A percentile compares a stretch with the other conserved stretches of the same genome.
phyloP scores from a whole-genome alignment of 1,140 invertebrate genomes.

The Nylanderia fulva region DNA sequence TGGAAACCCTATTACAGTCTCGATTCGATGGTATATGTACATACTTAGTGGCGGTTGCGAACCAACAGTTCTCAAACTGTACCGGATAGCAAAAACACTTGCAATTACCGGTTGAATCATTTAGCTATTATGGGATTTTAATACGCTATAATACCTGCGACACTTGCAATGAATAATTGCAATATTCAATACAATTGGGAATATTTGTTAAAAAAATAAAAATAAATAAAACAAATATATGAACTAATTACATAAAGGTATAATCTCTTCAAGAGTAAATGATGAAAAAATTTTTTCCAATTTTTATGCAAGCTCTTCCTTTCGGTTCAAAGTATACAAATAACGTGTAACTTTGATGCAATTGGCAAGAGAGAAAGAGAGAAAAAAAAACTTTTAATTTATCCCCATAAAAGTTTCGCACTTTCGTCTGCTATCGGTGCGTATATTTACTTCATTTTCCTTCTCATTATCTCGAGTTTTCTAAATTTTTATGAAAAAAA shows the following conservation, averaged over 20 bases:
- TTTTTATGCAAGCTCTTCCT: not conserved
- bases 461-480: not conserved
- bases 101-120: slow-evolving; percentile 32
- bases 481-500: not conserved
- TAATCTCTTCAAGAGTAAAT: not conserved
- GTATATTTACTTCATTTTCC: not conserved
- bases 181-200: too few species aligned
- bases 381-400: not conserved
- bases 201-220: not conserved
- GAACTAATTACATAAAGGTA: not conserved
- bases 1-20: slow-evolving; percentile 56
- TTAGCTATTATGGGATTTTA: slow-evolving; percentile 48
- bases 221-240: not conserved
- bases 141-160: slow-evolving; percentile 11
- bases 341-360: not conserved
- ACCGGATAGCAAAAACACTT: slow-evolving; percentile 11
- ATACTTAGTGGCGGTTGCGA: slow-evolving; percentile 21
- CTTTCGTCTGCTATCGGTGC: not conserved
- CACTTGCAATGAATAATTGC: not conserved
- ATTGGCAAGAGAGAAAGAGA: not conserved
- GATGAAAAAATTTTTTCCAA: not conserved
- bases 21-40: slow-evolving; percentile 22
- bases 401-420: not conserved
- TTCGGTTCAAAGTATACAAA: not conserved
- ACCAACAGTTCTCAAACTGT: slow-evolving; percentile 40